Base-by-base conservation (phyloP, 2,113 vertebrate species). In the Pygathrix nemaeus region DNA sequence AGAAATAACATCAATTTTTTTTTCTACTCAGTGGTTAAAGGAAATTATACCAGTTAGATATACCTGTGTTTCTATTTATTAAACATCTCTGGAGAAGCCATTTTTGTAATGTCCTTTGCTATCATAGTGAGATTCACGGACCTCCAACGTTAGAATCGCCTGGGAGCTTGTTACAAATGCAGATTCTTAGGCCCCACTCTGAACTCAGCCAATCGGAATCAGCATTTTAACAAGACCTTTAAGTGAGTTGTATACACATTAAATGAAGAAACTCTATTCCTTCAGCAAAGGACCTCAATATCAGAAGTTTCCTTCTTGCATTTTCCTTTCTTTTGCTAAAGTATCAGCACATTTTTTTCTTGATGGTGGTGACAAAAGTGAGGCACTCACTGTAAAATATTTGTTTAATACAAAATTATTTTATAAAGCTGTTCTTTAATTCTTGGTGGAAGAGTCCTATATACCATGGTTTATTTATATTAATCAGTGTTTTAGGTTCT, bases 151-250 rank as follows among this genome's bases (percentile, higher is more conserved):
- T 55, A 76, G 89, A 52, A 25, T 76, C 48, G 27, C 32, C 25
- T 89, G 27, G 78, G 45, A 85, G 35, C 48, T 85, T 91, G 30
- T 92, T 66, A 57, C 6, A 50, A 84, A 90, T 68, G 73, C 17
- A 78, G 21, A n/a, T 72, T 70, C 57, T 64, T 66, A 52, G 80
- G 14, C 50, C 30, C 48, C 25, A 43, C n/a, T 73, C 72, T 30
- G 43, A 50, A 78, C 43, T 38, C 66, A 38, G 21, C 55, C 20
- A 64, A 10, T 70, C 11, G 50, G 21, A 52, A 72, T 96, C 61
- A 93, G 68, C 78, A 64, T 93, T 94, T 94, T 90, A 84, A n/a
- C 9, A 40, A 90, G 83, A 93, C 27, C 4, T 11, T 35, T 52
- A 64, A 91, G 11, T 66, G 55, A 81, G 57, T 57, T 72, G 21